phyloP scores from a whole-genome alignment of 2,888 invertebrate genomes.

The Leptopterna dolabrata region DNA sequence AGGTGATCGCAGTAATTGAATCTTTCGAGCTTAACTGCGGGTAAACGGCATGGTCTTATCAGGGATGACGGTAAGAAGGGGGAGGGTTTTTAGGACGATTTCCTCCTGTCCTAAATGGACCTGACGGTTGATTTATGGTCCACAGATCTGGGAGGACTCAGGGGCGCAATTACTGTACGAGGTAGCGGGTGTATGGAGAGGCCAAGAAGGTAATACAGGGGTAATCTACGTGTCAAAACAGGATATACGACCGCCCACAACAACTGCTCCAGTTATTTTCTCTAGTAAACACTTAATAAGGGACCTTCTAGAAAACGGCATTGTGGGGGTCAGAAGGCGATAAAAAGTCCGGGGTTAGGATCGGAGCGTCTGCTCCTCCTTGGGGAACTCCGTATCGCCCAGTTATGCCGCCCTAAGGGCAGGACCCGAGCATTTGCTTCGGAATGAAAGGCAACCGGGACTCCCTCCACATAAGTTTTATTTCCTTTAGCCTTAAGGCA shows the following conservation, averaged over 20 bases:
- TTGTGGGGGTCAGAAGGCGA: constrained; percentile 19
- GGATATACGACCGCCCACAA: constrained; percentile 55
- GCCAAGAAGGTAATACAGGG: constrained; percentile 34
- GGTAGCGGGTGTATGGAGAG: constrained; percentile 35
- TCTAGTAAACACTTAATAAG: constrained; percentile 57
- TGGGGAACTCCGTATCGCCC: neutral
- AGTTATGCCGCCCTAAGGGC: neutral
- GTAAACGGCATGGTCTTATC: too few relatives aligned
- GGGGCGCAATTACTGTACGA: constrained; percentile 23
- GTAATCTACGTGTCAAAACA: constrained; percentile 56
- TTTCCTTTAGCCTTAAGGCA: neutral
- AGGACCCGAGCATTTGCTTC: neutral
- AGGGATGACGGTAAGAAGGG: neutral
- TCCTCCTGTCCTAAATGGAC: constrained; percentile 9
- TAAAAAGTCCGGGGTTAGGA: constrained; percentile 26
- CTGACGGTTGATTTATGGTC: constrained; percentile 36
- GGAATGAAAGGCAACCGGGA: neutral
- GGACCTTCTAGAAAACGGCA: constrained; percentile 33
- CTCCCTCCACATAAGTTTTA: neutral
- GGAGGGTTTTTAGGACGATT: constrained; percentile 39
- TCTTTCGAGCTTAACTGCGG: too few relatives aligned
- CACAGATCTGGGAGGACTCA: constrained; percentile 33
- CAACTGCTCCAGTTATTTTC: constrained; percentile 57
- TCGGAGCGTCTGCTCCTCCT: neutral
- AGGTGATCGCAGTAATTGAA: too few relatives aligned